phyloP scores from a whole-genome alignment of 2,888 invertebrate species.

The Drosophila villosipedis region DNA sequence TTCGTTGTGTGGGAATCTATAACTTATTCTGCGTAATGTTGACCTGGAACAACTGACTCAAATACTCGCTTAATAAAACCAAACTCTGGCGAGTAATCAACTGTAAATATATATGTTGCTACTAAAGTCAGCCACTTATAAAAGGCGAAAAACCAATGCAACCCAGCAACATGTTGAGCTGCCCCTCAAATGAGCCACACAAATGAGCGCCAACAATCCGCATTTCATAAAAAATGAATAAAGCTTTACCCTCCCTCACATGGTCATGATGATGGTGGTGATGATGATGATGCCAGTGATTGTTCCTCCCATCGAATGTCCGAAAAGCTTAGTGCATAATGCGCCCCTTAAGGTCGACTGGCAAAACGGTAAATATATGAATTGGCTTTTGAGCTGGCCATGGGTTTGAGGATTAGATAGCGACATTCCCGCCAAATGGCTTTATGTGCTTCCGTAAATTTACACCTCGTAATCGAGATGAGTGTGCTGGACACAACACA shows the following conservation, averaged over 20 bases:
- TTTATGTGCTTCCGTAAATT: constrained; percentile 81
- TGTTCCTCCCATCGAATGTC: constrained; percentile 36
- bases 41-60: background rate
- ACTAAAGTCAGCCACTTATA: constrained; percentile 17
- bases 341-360: constrained; percentile 60
- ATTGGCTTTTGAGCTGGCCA: constrained; percentile 73
- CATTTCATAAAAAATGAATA: constrained; percentile 70
- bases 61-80: constrained; percentile 9
- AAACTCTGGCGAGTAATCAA: constrained; percentile 12
- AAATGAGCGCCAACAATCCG: constrained; percentile 41
- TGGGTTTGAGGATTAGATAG: constrained; percentile 55
- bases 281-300: background rate
- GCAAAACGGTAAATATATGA: constrained; percentile 77
- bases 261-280: background rate
- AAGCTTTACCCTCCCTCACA: constrained; percentile 41
- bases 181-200: constrained; percentile 9
- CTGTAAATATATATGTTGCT: background rate
- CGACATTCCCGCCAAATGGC: constrained; percentile 67
- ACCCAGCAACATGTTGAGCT: constrained; percentile 36
- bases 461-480: constrained; percentile 81
- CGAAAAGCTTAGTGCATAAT: constrained; percentile 55
- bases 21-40: background rate
- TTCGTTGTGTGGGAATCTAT: background rate
- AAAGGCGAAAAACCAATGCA: constrained; percentile 1
- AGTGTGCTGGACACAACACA: constrained; percentile 46